Percentiles rank a stretch among this genome's conserved stretches.
phyloP scores from a whole-genome alignment of 2,797 vertebrate species.

The Crocodylus rhombifer region DNA sequence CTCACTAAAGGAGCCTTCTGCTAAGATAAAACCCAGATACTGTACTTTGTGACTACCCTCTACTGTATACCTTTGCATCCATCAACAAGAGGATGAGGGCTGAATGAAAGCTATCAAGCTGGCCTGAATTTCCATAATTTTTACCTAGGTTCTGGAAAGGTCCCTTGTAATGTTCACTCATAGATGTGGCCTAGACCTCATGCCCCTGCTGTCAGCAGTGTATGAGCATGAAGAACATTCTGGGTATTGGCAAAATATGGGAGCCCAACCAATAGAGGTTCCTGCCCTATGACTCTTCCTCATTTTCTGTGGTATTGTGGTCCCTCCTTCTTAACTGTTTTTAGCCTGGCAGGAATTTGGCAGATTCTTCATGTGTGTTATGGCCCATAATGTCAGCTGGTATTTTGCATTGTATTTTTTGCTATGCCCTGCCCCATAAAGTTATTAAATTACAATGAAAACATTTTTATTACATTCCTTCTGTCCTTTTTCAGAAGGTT shows the following conservation, averaged over 20 bases:
- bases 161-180: not conserved
- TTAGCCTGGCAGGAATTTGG: not conserved
- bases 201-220: not conserved
- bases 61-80: not conserved
- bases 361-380: not conserved
- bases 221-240: not conserved
- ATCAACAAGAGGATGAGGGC: too few species aligned
- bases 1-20: not conserved
- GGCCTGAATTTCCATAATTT: not conserved
- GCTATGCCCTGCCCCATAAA: not conserved
- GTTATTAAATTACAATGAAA: not conserved
- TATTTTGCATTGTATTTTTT: not conserved
- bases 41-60: not conserved
- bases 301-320: not conserved
- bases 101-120: not conserved
- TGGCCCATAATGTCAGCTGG: not conserved
- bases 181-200: not conserved
- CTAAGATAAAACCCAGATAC: not conserved
- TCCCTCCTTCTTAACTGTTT: not conserved
- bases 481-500: not conserved
- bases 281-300: not conserved
- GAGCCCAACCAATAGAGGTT: not conserved
- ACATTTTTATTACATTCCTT: fast-evolving
- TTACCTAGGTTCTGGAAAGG: not conserved
- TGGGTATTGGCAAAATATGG: not conserved